A percentile compares a stretch with the other conserved stretches of the same genome.
phyloP scores from a whole-genome alignment of 2,888 invertebrate genomes.

The Cistogaster globosa region DNA sequence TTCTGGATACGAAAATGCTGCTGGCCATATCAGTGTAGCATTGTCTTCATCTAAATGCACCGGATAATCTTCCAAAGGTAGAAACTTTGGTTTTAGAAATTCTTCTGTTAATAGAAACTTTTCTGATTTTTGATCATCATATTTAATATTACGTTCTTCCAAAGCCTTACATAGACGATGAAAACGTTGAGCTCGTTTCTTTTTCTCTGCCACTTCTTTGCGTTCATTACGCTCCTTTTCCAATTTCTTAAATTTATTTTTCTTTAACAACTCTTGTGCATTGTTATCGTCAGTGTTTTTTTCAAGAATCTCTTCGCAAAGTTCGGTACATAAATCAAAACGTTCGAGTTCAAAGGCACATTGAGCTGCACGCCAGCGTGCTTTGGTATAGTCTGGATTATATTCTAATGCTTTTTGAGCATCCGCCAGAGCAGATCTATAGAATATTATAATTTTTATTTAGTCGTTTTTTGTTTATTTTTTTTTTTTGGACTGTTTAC shows the following conservation, averaged over 20 bases:
- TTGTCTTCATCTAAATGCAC: conserved; percentile 86
- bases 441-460: neutral
- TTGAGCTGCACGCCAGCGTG: conserved; percentile 89
- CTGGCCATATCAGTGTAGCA: conserved; percentile 91
- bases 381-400: conserved; percentile 91
- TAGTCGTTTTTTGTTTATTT: neutral
- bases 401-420: conserved; percentile 90
- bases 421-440: conserved; percentile 89
- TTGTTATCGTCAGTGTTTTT: conserved; percentile 85
- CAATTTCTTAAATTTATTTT: conserved; percentile 83
- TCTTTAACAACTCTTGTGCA: conserved; percentile 84
- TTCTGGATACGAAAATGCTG: conserved; percentile 94
- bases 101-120: conserved; percentile 82
- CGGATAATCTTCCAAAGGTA: conserved; percentile 86
- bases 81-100: conserved; percentile 86
- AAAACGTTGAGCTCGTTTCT: conserved; percentile 82
- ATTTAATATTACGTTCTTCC: conserved; percentile 84
- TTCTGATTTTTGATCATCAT: conserved; percentile 84
- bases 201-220: conserved; percentile 82
- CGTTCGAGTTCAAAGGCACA: conserved; percentile 87
- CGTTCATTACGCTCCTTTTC: conserved; percentile 79
- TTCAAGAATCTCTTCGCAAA: conserved; percentile 88
- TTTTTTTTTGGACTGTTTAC: conserved; percentile 53
- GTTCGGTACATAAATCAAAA: conserved; percentile 88
- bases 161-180: conserved; percentile 83